These are phyloP conservation scores for Clitarchus hookeri DNA, from an alignment of 2,888 invertebrate genomes.

Conservation along the genomic window DNA sequence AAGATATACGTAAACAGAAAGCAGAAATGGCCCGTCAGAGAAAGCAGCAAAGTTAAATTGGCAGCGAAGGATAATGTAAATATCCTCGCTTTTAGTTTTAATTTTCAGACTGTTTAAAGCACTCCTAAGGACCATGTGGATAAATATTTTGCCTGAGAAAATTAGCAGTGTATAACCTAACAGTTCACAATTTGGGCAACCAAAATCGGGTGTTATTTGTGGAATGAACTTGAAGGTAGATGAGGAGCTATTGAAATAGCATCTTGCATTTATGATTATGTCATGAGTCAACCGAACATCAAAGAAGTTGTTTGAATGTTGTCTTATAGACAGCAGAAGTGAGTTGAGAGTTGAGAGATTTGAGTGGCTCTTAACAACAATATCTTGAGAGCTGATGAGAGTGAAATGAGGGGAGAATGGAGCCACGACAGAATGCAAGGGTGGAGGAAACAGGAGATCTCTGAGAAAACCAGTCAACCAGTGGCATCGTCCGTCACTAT, in stretches of 20 bases:
- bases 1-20: neutral
- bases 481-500: too few relatives aligned
- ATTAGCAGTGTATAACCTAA: too few relatives aligned
- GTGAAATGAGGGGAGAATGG: too few relatives aligned
- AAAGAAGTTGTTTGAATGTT: neutral
- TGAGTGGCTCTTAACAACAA: too few relatives aligned
- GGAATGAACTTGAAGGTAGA: neutral
- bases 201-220: constrained; percentile 22
- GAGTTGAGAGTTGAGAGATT: too few relatives aligned
- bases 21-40: neutral
- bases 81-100: neutral
- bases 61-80: neutral
- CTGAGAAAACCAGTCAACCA: too few relatives aligned
- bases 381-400: too few relatives aligned
- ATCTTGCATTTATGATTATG: neutral
- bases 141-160: too few relatives aligned
- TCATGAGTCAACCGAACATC: constrained; percentile 15
- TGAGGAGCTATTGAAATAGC: neutral
- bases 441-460: too few relatives aligned
- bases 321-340: neutral
- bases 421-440: too few relatives aligned
- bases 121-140: neutral
- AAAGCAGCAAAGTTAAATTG: neutral
- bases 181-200: too few relatives aligned
- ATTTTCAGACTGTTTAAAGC: neutral